Conservation (phyloP, 2,797 vertebrate species). For the Dryobates pubescens region DNA sequence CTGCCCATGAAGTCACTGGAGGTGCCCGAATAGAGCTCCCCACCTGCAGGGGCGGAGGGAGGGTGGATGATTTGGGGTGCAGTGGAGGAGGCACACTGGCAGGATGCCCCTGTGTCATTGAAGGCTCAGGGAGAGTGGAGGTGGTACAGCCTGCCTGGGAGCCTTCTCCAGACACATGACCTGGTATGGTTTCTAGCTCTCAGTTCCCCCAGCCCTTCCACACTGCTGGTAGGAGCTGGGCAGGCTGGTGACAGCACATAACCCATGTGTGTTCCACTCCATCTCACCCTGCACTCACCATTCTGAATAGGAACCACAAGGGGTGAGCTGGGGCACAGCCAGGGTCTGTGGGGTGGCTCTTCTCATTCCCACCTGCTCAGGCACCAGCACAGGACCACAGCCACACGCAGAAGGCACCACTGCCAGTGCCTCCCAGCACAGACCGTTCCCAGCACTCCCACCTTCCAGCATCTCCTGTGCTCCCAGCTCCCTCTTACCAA, state of each 20-base stretch:
- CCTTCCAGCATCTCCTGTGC: neutral
- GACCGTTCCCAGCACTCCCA: neutral
- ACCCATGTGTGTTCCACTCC: rapidly evolving
- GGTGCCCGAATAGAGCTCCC: slow-evolving; percentile 85
- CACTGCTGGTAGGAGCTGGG: rapidly evolving
- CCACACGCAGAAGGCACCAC: rapidly evolving
- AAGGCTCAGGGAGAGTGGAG: neutral
- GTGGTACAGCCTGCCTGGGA: neutral
- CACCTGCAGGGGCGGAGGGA: slow-evolving; percentile 64
- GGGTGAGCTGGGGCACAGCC: neutral
- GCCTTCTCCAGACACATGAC: neutral
- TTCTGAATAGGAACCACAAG: neutral
- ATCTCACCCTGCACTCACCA: rapidly evolving
- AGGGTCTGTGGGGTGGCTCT: rapidly evolving
- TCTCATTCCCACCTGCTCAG: rapidly evolving
- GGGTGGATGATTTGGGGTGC: neutral
- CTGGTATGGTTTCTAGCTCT: neutral
- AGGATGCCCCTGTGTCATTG: neutral
- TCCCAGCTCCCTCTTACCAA: slow-evolving; percentile 5
- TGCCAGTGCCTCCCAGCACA: neutral
- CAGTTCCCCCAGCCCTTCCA: rapidly evolving
- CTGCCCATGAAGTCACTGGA: slow-evolving; percentile 90
- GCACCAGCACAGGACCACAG: neutral
- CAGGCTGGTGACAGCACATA: neutral
- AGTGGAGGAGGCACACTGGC: neutral